These are phyloP conservation scores for Anthonomus grandis DNA, from an alignment of 1,140 invertebrate genomes.

Conservation along the genomic window DNA sequence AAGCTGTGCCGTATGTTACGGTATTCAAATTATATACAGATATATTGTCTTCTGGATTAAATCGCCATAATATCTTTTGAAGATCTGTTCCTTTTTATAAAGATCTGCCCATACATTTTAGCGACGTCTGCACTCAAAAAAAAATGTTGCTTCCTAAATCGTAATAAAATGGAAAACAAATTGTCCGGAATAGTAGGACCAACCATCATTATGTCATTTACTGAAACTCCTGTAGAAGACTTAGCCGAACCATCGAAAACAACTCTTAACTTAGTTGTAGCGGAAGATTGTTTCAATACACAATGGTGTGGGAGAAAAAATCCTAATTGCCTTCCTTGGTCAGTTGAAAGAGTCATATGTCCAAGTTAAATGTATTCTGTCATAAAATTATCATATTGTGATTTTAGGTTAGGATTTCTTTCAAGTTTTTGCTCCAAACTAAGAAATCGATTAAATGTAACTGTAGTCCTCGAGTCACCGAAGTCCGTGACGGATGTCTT, in stretches of 20 bases:
- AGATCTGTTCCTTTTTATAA: constrained; percentile 35
- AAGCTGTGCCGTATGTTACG: constrained; percentile 37
- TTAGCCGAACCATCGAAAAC: constrained; percentile 47
- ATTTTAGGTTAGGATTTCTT: constrained; percentile 17
- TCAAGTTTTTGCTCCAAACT: constrained; percentile 15
- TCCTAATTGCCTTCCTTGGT: background rate
- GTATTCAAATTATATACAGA: constrained; percentile 29
- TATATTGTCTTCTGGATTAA: constrained; percentile 30
- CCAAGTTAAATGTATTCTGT: constrained; percentile 22
- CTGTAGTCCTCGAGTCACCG: constrained; percentile 20
- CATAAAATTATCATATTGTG: constrained; percentile 22
- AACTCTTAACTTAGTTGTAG: constrained; percentile 28
- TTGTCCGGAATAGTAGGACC: constrained; percentile 44
- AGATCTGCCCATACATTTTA: constrained; percentile 48
- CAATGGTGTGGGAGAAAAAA: constrained; percentile 18
- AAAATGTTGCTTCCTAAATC: constrained; percentile 46
- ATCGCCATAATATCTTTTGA: constrained; percentile 46
- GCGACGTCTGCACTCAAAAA: constrained; percentile 47
- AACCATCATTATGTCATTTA: constrained; percentile 40
- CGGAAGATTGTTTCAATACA: constrained; percentile 10
- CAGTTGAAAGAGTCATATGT: constrained; percentile 15
- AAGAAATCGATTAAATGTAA: constrained; percentile 19
- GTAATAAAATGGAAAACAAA: constrained; percentile 45
- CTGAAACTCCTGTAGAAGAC: constrained; percentile 23
- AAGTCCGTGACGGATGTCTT: constrained; percentile 16